Evolutionary conservation across 1,140 invertebrate species (phyloP).

Genomic region (Chironomus striatipennis): DNA sequence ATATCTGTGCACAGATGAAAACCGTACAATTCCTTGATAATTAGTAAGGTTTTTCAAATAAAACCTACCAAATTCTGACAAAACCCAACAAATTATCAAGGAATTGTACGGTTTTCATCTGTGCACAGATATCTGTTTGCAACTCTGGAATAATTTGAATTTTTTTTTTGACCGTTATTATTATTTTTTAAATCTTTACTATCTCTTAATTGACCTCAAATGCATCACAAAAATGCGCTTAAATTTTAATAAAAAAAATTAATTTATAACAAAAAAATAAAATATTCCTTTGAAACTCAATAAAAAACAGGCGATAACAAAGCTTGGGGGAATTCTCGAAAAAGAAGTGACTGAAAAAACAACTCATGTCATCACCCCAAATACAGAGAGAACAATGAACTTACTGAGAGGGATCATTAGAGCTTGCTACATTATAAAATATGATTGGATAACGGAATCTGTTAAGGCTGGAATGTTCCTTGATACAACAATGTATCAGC

Average conservation of each 20-base stretch:
- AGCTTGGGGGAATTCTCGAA: constrained; percentile 43
- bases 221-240: neutral
- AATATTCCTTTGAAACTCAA: neutral
- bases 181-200: neutral
- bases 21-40: no score
- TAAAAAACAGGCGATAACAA: constrained; percentile 38
- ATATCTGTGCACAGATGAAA: no score
- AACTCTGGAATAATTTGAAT: no score
- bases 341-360: constrained; percentile 42
- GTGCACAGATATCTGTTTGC: no score
- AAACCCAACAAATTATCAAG: no score
- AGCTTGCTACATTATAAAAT: constrained; percentile 47
- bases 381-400: constrained; percentile 46
- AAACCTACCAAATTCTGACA: no score
- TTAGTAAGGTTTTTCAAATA: no score
- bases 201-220: no score
- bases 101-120: no score
- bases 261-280: neutral
- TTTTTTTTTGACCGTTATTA: no score
- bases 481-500: constrained; percentile 44
- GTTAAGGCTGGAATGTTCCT: constrained; percentile 43
- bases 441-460: constrained; percentile 45
- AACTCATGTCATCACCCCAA: constrained; percentile 46
- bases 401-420: constrained; percentile 44
- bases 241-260: neutral